A percentile compares a stretch with the other conserved stretches of the same genome.
phyloP scores from a whole-genome alignment of 2,797 vertebrate genomes.

The Loriculus beryllinus region DNA sequence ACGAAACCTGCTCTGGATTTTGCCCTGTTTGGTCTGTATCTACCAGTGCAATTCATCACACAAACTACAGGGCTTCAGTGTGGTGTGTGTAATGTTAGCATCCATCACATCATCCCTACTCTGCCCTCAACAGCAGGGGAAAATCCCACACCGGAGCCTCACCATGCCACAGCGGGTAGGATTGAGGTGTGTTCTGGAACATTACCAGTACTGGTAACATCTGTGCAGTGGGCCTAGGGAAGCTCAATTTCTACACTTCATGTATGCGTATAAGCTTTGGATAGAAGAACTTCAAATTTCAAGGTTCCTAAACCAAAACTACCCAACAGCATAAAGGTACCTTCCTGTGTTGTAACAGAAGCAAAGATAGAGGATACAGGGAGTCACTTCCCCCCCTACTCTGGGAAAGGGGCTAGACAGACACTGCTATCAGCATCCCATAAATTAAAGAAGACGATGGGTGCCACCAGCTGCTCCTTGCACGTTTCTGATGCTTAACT shows the following conservation, averaged over 20 bases:
- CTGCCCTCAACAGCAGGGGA: neutral
- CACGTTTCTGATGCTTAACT: neutral
- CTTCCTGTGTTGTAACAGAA: neutral
- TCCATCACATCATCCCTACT: neutral
- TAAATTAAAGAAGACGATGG: neutral
- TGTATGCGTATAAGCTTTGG: accelerated
- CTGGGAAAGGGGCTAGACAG: neutral
- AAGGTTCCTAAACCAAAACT: neutral
- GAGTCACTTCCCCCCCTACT: neutral
- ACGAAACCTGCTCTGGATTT: neutral
- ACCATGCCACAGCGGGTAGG: neutral
- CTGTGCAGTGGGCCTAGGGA: neutral
- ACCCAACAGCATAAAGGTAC: neutral
- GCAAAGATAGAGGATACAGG: neutral
- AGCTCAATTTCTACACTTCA: neutral
- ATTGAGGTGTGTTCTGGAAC: neutral
- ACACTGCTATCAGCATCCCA: neutral
- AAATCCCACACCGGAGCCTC: neutral
- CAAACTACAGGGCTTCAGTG: neutral
- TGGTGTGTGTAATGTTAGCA: accelerated
- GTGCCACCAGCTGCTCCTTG: neutral
- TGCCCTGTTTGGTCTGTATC: neutral
- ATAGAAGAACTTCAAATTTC: neutral
- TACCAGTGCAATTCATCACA: neutral
- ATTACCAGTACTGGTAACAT: neutral